Evolutionary conservation across 2,888 invertebrate species (phyloP), one percentile per base, ranked within the genome.

Genomic region (Lasioglossum oenotherae): DNA sequence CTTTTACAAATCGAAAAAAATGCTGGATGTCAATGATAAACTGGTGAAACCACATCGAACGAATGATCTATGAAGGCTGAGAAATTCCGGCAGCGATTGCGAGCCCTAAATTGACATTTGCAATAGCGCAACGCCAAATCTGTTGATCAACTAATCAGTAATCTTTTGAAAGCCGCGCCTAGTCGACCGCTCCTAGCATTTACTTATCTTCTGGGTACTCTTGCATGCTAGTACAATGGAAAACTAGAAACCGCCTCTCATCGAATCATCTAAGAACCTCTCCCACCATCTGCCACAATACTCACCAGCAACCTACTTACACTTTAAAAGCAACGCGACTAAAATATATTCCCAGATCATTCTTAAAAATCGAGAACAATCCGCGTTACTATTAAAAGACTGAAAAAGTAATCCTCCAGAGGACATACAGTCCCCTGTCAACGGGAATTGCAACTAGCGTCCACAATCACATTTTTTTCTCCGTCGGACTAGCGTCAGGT

Each of bases 131-230:
- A 73, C 77, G 67, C 76, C 71, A 80, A 86, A 86, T 80, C 79
- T 74, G 75, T 81, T 80, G 81, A 82, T 75, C 78, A 76, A 87
- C 87, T 89, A 90, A 90, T 90, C 85, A 80, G 74, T 85, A 89
- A 88, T 88, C 87, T 85, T 90, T 90, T 71, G 78, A 84, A 84
- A 81, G 84, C 87, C 88, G 35, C 89, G 73, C 90, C 89, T 85
- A 82, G 75, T 27, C 64, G 83, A 82, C 85, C 87, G 81, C 88
- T 78, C 89, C 87, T 72, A 86, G 49, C 76, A 84, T 80, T 84
- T 77, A 73, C 86, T 85, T 84, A 80, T 85, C 82, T 49, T 14
- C 38, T 35, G 60, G 49, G 76, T 71, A 27, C 75, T 72, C 79
- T 71, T 78, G 69, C 80, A 71, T 81, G 84, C 82, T 49, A 71